Conservation (phyloP, 1,140 invertebrate species). For the Trachymyrmex cornetzi region DNA sequence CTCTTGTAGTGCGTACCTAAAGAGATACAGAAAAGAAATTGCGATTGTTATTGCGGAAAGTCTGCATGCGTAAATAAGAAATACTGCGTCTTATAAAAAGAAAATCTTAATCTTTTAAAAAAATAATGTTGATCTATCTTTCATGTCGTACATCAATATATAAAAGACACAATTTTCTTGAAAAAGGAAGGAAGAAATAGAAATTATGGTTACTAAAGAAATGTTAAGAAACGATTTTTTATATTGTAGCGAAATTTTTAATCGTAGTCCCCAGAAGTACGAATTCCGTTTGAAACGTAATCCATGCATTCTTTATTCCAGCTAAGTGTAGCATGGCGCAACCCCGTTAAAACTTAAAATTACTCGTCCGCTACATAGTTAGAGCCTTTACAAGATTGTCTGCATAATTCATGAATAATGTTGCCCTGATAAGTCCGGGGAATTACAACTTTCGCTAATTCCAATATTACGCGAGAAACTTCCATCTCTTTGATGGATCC, state of each 20-base stretch:
- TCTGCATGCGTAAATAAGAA: not conserved
- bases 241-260: slow-evolving; percentile 17
- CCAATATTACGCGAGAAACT: slow-evolving; percentile 56
- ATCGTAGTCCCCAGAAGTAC: slow-evolving; percentile 35
- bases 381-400: slow-evolving; percentile 63
- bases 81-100: not conserved
- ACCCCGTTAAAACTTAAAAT: slow-evolving; percentile 64
- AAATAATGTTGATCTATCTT: not conserved
- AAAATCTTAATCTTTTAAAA: not conserved
- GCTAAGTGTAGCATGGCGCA: slow-evolving; percentile 58
- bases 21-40: slow-evolving; percentile 16
- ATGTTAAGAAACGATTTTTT: slow-evolving; percentile 32
- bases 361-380: slow-evolving; percentile 64
- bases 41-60: slow-evolving; percentile 13
- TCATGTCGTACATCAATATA: not conserved
- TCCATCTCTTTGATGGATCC: slow-evolving; percentile 46
- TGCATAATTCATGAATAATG: slow-evolving; percentile 66
- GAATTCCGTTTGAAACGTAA: slow-evolving; percentile 63
- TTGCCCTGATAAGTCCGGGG: slow-evolving; percentile 54
- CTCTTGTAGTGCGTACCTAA: not conserved
- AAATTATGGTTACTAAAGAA: not conserved
- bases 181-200: no score
- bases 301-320: slow-evolving; percentile 62
- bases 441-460: slow-evolving; percentile 64
- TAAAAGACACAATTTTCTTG: not conserved